Evolutionary conservation across 2,888 invertebrate species (phyloP), one percentile per base, ranked within the genome.

Genomic region (Ichneumoninae sp.): DNA sequence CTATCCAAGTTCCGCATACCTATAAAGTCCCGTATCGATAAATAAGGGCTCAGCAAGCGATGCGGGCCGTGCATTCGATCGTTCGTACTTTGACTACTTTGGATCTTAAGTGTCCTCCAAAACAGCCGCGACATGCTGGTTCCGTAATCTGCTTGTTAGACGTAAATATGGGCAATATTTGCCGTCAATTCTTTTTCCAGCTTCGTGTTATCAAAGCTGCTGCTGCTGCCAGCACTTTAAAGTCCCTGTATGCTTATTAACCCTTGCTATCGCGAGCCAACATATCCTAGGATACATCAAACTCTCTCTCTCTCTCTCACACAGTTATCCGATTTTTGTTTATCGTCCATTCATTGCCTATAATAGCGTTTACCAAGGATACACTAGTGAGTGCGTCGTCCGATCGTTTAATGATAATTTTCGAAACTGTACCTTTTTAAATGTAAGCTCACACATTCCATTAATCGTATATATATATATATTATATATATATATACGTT

Each of bases 371-470:
- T 70, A 69, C n/a, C 8, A 33, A 50, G 10, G 71, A 36, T 47
- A 22, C 10, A 1, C 60, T 19, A 63, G 36, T 6, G 54, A 52
- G 44, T 66, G 57, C 47, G 33, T 52, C 66, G 63, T 54, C 54
- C 71, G 52, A 84, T 78, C 44, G 76, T 63, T 78, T 26, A 54
- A 36, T 22, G 30, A 30, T 83, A 22, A 77, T 85, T 76, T 81
- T 74, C 65, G 44, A 65, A 73, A 81, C 83, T 86, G 87, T 87
- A 86, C 70, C 83, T 86, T 85, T 85, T 79, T 54, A 82, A 47
- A 84, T 83, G 83, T 87, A 81, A 79, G 76, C 71, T 70, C 74
- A 77, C 68, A 83, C 80, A 82, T 83, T 76, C 65, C 74, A 77
- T 81, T 74, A 69, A 75, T 66, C 82, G 74, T 83, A 79, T 33